Conservation (phyloP, 2,888 invertebrate species). For the Fissipunctia ypsillon region DNA sequence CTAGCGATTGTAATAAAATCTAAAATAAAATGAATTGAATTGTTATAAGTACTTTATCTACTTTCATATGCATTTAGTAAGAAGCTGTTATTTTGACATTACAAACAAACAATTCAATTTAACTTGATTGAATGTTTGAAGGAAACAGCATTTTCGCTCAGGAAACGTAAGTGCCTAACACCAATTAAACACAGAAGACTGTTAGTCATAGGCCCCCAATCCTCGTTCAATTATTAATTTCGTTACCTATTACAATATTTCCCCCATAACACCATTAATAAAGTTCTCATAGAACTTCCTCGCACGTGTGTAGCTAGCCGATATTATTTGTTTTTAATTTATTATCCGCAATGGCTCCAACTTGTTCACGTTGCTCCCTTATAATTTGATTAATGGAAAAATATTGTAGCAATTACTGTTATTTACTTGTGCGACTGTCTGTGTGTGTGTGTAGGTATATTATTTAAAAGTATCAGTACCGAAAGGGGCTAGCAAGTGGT, state of each 20-base stretch:
- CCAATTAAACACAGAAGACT: background rate
- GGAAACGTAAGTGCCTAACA: background rate
- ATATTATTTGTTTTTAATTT: conserved; percentile 71
- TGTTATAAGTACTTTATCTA: no score
- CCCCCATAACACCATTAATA: conserved; percentile 3
- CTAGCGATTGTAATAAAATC: no score
- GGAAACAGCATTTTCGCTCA: background rate
- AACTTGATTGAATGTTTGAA: no score
- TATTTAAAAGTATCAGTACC: no score
- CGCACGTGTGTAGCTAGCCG: conserved; percentile 38
- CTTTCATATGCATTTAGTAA: no score
- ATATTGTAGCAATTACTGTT: conserved; percentile 57
- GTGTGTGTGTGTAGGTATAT: background rate
- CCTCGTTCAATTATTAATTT: background rate
- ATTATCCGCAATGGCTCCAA: conserved; percentile 64
- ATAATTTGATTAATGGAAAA: conserved; percentile 74
- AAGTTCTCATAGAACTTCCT: conserved; percentile 4
- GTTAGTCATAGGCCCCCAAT: background rate
- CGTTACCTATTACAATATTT: conserved; percentile 7
- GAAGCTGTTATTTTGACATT: no score
- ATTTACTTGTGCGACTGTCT: conserved; percentile 25
- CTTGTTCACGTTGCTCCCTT: conserved; percentile 64
- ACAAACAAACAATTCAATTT: no score
- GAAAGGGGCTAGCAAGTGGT: background rate
- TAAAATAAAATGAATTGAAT: no score